Base-by-base conservation (phyloP, 2,797 vertebrate genomes). In the Fringilla coelebs region DNA sequence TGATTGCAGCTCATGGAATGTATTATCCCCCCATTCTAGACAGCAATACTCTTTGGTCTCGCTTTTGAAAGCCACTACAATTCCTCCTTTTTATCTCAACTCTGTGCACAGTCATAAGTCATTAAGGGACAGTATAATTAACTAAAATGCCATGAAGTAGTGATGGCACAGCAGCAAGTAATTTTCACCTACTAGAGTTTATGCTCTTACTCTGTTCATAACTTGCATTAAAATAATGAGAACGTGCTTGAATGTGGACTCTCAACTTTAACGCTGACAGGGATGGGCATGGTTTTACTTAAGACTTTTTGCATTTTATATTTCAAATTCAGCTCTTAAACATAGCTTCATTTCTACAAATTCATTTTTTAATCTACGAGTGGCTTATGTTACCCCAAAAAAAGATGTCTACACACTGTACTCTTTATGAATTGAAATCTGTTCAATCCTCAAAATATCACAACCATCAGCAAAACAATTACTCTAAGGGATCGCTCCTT, bases 121-220 rank as follows among this genome's bases (percentile, higher is more conserved):
- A 85, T 91, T 81, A 94, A 29, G 26, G 62, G 43, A 86, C 51
- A 78, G 36, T 22, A 75, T 63, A 92, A 94, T 93, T 95, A 97
- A 95, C 75, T 48, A 85, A 96, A 95, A 88, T 70, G 36, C 76
- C 91, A 92, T 16, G 40, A 89, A 96, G 80, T 26, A 77, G 43
- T 0, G 0, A 85, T 66, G 76, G 74, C n/a, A 93, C 34, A 71
- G 82, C 38, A 88, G 68, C 61, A 92, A 92, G 88, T 78, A 81
- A 96, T 96, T 93, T 93, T 76, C 85, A 94, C 71, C 87, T 84
- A 24, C 60, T 57, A 28, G 24, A 84, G 43, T 49, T 40, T 38
- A 68, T 66, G 58, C 58, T 84, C 11, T 75, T 83, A 78, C 60
- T 43, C 73, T 58, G 58, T 63, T 91, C 82, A 54, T 43, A 92